Base-by-base conservation (phyloP, 2,888 invertebrate species). In the Phyto melanocephala region DNA sequence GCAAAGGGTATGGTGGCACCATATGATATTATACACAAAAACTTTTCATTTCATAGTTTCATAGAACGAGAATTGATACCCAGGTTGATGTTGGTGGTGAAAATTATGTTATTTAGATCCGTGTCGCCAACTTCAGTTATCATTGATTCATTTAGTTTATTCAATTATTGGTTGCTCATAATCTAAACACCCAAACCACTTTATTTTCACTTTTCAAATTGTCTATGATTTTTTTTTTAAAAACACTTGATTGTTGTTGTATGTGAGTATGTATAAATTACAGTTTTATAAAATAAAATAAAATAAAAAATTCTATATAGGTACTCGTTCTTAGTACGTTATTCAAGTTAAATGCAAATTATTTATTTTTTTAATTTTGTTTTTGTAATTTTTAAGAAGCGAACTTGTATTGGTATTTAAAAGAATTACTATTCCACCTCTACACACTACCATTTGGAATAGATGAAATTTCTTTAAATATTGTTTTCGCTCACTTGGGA, bases 391-490 rank as follows among this genome's bases (percentile, higher is more conserved):
- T 40, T 22, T 60, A 40, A n/a, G 28, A 11, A 45, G 42, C 24
- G 37, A 33, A 35, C 0, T 72, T 75, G 45, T 54, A 65, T 24
- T 3, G 28, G 28, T 28, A 28, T 28, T 6, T 28, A 5, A 28
- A 28, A 15, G 50, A 20, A 35, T 20, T 50, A 17, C 15, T 67
- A 45, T 54, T 6, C 45, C 63, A 40, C 40, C 75, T n/a, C 6
- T 17, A 28, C 28, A 28, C 28, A 42, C 58, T 47, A 28, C 17
- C 10, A 45, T 24, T 65, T 17, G 4, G 24, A 60, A 52, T 62
- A 74, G 63, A 50, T 40, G 50, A 58, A 65, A 54, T 54, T 54
- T 52, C 22, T 74, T 63, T 42, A 22, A 63, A 54, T 63, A 42
- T 37, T 7, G 7, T 24, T 65, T 45, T 47, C 37, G n/a, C 56